Conservation (phyloP, 2,888 invertebrate species). For the Cheiracanthium punctorium region DNA sequence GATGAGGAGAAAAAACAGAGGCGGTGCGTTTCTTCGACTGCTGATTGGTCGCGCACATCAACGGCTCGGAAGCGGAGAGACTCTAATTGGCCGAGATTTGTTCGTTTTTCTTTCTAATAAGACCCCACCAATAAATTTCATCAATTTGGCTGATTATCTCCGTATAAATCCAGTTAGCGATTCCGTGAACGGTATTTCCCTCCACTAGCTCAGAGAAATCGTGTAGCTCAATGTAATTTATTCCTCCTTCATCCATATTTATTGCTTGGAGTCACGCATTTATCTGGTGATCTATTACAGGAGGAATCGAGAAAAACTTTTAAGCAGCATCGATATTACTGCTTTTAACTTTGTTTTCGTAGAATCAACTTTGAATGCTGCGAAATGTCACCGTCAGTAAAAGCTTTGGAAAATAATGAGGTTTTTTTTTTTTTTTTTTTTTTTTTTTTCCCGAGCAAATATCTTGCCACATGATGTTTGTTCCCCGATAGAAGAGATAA, state of each 20-base stretch:
- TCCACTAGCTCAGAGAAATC: conserved; percentile 51
- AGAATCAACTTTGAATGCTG: no score
- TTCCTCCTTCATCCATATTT: conserved; percentile 32
- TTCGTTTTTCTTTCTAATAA: conserved; percentile 54
- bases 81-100: conserved; percentile 68
- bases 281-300: not conserved
- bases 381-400: no score
- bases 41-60: conserved; percentile 60
- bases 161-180: conserved; percentile 52
- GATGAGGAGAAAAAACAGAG: not conserved
- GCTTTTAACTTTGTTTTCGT: no score
- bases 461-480: no score
- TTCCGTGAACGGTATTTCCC: conserved; percentile 26
- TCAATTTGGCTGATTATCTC: conserved; percentile 66
- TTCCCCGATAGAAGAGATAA: not conserved
- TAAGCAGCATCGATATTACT: not conserved
- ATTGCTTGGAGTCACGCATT: conserved; percentile 39
- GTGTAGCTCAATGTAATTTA: conserved; percentile 37
- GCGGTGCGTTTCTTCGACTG: conserved; percentile 24
- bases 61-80: conserved; percentile 25
- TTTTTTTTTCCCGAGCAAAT: no score
- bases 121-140: conserved; percentile 58
- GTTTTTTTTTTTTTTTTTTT: no score
- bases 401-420: no score
- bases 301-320: not conserved